Evolutionary conservation across 2,888 invertebrate species (phyloP).

Genomic region (Hirudinaria manillensis): DNA sequence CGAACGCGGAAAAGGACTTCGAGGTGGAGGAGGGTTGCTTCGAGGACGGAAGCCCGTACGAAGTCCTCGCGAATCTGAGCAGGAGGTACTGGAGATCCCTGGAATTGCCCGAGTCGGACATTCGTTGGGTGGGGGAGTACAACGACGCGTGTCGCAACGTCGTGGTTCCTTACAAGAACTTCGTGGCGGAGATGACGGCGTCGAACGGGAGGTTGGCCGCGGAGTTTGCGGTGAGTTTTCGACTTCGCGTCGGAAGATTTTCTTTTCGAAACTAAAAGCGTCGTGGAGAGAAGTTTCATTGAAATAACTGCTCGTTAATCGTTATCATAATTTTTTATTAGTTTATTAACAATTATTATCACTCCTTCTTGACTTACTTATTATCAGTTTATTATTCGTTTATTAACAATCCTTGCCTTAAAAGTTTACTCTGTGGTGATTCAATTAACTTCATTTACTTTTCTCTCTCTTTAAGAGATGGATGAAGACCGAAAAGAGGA

Average conservation of each 20-base stretch:
- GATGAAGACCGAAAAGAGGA: neutral
- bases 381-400: neutral
- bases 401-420: no score
- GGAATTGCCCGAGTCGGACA: conserved; percentile 18
- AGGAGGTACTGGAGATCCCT: conserved; percentile 15
- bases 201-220: neutral
- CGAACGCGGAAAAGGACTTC: conserved; percentile 23
- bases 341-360: no score
- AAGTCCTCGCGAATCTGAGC: conserved; percentile 19
- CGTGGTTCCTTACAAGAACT: conserved; percentile 17
- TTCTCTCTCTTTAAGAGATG: neutral
- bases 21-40: conserved; percentile 19
- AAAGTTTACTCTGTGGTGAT: no score
- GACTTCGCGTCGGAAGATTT: no score
- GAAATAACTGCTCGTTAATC: no score
- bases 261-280: no score
- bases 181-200: conserved; percentile 15
- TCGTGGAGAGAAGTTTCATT: no score
- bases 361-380: no score
- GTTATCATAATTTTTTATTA: no score
- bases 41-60: conserved; percentile 11
- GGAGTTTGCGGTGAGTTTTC: neutral
- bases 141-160: neutral
- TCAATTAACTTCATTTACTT: no score
- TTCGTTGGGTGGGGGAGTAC: conserved; percentile 19